Evolutionary conservation across 2,113 vertebrate species (phyloP), one percentile per base, ranked within the genome.

Genomic region (Plectropomus leopardus): DNA sequence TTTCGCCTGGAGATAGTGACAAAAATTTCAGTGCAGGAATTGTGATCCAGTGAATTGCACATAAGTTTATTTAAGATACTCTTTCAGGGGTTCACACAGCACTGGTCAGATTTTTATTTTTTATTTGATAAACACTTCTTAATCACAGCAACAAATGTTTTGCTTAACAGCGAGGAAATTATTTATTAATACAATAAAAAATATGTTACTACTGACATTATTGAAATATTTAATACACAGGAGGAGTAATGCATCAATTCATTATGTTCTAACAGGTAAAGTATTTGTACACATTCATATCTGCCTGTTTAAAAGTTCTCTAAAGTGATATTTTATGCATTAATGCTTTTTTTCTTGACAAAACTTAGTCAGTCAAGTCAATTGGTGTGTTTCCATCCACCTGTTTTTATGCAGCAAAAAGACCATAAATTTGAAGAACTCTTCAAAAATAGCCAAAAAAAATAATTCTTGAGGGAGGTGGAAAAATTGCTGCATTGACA

Each of bases 1-100:
- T 90, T 88, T 91, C 16, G 78, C 87, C 76, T 47, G 15, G 68
- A 90, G 85, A 89, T 85, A 81, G 76, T 78, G 85, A 76, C 54
- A 69, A 30, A 86, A 80, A 66, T 60, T 75, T 86, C 60, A 81
- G 45, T 34, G 72, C 55, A 60, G 30, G 24, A 79, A 82, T 74
- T 79, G 76, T 88, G 84, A 88, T 85, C 61, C 72, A 86, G 59
- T 84, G 79, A 84, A 84, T 85, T 36, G 13, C 67, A 80, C 59
- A 75, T 78, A 82, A 72, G 75, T 78, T 72, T 73, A 15, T 86
- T 84, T 83, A 54, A 61, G 53, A 72, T 48, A 44, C 42, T 83
- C 23, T 16, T 47, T 10, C 66, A 67, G 26, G 16, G 32, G 19
- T 71, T 81, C 59, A 82, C 45, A 51, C 48, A 53, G 53, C 58